Evolutionary conservation across 2,113 vertebrate genomes (phyloP), one percentile per base, ranked within the genome.

Genomic region (Laticauda colubrina): DNA sequence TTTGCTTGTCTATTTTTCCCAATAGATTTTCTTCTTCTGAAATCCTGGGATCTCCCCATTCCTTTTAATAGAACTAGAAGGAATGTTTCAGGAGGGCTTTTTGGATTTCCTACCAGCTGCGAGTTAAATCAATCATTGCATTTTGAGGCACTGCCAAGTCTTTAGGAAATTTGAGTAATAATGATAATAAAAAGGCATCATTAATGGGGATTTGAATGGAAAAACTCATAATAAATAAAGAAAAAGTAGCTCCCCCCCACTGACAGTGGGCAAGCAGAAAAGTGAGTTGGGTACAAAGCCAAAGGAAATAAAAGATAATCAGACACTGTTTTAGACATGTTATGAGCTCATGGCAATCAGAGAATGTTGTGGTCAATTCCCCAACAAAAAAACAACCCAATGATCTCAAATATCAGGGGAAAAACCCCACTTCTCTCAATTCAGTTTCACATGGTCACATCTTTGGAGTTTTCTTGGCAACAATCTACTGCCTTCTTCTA

Each of bases 221-320:
- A 91, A 86, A 75, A 0, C 6, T 0, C 57, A 59, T 39, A 26
- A 54, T 0, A 8, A 87, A n/a, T 61, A 89, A 0, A 1, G 91
- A 81, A 12, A 3, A 45, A n/a, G 2, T 5, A 5, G 15, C 56
- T 90, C 0, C 8, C 57, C 57, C 23, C 2, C 5, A 75, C 54
- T 0, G 10, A 87, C 29, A 69, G 89, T 1, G 64, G 54, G 88
- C 93, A 95, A 91, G 95, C 94, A 91, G 39, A 0, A 7, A 95
- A 95, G 96, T 75, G 95, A 96, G 95, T 85, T 10, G 48, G 48
- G 0, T 88, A 18, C 85, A 4, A 85, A 89, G 34, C 43, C 54
- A 85, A 81, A 89, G 26, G 64, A 94, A 94, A 88, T 0, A 3
- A 48, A 90, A n/a, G 59, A 39, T 88, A 94, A 94, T 88, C 0